Conservation (phyloP, 2,113 vertebrate species). For the Peucedramus taeniatus region DNA sequence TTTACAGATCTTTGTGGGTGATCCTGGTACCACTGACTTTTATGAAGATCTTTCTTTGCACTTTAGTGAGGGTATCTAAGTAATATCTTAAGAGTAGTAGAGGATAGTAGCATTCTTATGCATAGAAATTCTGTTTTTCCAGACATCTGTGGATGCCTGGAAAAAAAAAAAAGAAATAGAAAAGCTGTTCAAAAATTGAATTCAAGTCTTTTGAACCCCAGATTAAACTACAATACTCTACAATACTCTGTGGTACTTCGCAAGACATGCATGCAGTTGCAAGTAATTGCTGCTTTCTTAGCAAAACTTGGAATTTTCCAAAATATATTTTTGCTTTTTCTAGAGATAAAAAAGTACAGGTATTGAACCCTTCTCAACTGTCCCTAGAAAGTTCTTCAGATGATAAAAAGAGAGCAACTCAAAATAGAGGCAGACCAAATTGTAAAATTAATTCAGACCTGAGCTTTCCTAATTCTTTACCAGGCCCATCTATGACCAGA, state of each 20-base stretch:
- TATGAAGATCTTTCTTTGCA: background rate
- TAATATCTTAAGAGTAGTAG: background rate
- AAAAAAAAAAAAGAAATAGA: background rate
- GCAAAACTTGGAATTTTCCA: background rate
- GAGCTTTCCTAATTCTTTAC: background rate
- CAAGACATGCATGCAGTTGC: background rate
- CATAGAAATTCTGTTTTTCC: background rate
- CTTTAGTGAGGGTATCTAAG: background rate
- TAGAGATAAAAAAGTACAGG: background rate
- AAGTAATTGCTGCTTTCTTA: background rate
- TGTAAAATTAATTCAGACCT: background rate
- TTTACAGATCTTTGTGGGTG: background rate
- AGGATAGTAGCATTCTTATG: background rate
- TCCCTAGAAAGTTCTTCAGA: background rate
- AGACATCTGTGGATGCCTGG: background rate
- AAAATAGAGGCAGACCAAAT: background rate
- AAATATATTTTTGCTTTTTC: background rate
- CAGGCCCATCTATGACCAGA: background rate
- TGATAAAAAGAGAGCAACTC: background rate
- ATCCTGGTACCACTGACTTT: background rate
- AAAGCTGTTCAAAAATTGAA: background rate
- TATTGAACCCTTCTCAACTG: background rate
- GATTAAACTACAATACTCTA: background rate
- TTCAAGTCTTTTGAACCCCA: background rate
- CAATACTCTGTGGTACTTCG: background rate